These are phyloP conservation scores for Pluvianellus socialis DNA, from an alignment of 2,113 vertebrate species.

Conservation along the genomic window DNA sequence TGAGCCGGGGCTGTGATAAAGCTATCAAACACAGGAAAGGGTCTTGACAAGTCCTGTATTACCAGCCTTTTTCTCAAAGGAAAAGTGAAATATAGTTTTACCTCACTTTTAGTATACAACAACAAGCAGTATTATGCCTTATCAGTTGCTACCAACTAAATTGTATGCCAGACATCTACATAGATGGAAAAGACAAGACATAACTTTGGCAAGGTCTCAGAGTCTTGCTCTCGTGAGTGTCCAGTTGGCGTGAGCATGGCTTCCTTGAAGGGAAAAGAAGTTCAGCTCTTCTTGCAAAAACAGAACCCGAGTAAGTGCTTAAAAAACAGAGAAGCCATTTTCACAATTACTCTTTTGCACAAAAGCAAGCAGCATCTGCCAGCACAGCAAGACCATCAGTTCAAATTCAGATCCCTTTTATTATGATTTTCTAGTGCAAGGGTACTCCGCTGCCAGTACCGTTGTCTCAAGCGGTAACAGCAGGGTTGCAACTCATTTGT, in stretches of 20 bases:
- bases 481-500: background rate
- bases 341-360: background rate
- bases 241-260: background rate
- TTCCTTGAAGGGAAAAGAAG: background rate
- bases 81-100: slow-evolving; percentile 54
- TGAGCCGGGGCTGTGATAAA: slow-evolving; percentile 71
- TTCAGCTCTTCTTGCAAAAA: background rate
- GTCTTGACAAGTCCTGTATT: slow-evolving; percentile 67
- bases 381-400: background rate
- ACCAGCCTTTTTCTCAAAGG: slow-evolving; percentile 47
- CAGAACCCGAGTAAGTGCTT: background rate
- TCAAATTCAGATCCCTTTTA: background rate
- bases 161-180: background rate
- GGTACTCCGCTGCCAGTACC: background rate
- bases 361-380: background rate
- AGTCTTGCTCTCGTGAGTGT: background rate
- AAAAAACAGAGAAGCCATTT: background rate
- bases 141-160: slow-evolving; percentile 38
- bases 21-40: slow-evolving; percentile 76
- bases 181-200: background rate
- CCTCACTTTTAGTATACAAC: slow-evolving; percentile 40
- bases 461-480: background rate
- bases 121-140: background rate
- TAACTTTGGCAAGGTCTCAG: background rate
- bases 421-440: background rate